These are phyloP conservation scores for Sclerurus mexicanus DNA, from an alignment of 2,113 vertebrate species.

Conservation along the genomic window DNA sequence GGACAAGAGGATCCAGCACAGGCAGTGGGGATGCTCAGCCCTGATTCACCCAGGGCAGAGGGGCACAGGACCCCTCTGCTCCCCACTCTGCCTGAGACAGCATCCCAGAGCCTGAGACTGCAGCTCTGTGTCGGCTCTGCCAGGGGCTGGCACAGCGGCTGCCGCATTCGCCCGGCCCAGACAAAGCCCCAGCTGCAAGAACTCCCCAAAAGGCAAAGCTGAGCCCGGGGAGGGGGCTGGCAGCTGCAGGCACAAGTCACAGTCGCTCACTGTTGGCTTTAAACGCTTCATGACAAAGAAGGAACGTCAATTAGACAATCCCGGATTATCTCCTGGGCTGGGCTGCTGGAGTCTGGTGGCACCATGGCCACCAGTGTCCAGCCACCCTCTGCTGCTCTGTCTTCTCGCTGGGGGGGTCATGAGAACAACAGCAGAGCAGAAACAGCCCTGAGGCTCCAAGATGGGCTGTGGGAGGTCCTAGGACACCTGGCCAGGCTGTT, in stretches of 20 bases:
- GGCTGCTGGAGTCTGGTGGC: fast-evolving
- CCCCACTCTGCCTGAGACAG: background rate
- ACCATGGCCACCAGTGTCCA: background rate
- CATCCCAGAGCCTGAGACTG: background rate
- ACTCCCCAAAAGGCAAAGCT: background rate
- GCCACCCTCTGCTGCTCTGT: background rate
- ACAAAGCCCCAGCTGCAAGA: slow-evolving; percentile 56
- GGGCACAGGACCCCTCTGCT: background rate
- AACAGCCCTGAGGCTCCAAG: fast-evolving
- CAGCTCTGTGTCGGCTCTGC: background rate
- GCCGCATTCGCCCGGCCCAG: fast-evolving
- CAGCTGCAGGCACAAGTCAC: slow-evolving; percentile 40
- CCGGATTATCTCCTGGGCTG: background rate
- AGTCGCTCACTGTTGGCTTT: slow-evolving; percentile 42
- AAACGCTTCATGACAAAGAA: background rate
- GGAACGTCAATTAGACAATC: slow-evolving; percentile 22
- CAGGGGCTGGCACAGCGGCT: background rate
- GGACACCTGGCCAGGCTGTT: background rate
- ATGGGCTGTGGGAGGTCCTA: fast-evolving
- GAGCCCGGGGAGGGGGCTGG: background rate
- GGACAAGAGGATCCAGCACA: background rate
- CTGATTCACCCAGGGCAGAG: background rate
- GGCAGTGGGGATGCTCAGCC: background rate
- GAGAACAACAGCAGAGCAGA: background rate
- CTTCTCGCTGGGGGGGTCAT: background rate